phyloP scores from a whole-genome alignment of 2,888 invertebrate genomes.

The Stenotaenia linearis region DNA sequence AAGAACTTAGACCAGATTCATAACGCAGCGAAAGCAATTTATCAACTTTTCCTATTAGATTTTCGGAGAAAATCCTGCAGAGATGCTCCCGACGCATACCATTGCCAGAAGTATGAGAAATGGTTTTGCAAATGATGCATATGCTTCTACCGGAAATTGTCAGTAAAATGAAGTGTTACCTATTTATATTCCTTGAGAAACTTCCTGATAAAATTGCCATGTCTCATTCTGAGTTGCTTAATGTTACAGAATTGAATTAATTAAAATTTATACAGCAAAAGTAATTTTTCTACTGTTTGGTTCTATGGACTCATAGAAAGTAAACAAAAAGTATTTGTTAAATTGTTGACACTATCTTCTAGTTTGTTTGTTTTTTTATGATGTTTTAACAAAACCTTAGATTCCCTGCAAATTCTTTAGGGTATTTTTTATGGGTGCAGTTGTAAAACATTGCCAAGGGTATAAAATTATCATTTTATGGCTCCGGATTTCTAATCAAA shows the following conservation, averaged over 20 bases:
- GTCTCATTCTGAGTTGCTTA: background rate
- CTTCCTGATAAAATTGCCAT: background rate
- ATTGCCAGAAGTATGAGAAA: background rate
- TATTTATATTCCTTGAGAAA: background rate
- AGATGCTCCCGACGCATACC: background rate
- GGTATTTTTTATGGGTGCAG: too few relatives aligned
- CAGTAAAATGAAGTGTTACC: background rate
- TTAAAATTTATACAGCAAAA: too few relatives aligned
- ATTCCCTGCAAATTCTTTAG: too few relatives aligned
- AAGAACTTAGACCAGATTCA: background rate
- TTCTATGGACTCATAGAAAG: too few relatives aligned
- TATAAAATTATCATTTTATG: too few relatives aligned
- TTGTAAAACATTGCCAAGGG: too few relatives aligned
- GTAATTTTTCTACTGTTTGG: too few relatives aligned
- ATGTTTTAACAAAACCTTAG: too few relatives aligned
- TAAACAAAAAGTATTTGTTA: too few relatives aligned
- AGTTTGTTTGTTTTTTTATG: too few relatives aligned
- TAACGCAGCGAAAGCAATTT: background rate
- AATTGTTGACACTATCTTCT: too few relatives aligned
- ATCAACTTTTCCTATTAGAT: background rate
- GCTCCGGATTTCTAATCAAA: too few relatives aligned
- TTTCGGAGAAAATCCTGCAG: background rate
- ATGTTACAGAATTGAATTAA: background rate
- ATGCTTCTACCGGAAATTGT: background rate
- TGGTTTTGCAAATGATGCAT: background rate